phyloP scores from a whole-genome alignment of 2,113 vertebrate genomes.

The Podilymbus podiceps region DNA sequence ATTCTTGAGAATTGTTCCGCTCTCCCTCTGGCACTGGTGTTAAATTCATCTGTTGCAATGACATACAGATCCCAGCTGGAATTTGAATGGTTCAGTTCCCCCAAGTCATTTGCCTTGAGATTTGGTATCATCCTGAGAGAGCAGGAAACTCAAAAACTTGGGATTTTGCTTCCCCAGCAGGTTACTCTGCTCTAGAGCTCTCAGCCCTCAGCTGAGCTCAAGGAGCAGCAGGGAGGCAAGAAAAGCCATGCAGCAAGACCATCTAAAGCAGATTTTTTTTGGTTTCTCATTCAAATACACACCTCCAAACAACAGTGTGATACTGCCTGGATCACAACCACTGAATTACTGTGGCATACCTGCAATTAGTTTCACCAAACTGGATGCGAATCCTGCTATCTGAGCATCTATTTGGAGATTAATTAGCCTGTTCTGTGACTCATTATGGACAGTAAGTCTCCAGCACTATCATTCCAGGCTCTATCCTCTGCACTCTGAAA shows the following conservation, averaged over 20 bases:
- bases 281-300: background rate
- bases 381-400: background rate
- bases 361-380: background rate
- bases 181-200: background rate
- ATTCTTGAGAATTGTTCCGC: background rate
- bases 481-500: background rate
- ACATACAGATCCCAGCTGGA: background rate
- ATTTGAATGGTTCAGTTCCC: background rate
- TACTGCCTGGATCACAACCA: background rate
- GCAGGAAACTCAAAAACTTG: background rate
- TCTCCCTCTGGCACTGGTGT: background rate
- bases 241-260: background rate
- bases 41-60: background rate
- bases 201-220: background rate
- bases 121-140: background rate
- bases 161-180: background rate
- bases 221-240: background rate
- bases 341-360: background rate
- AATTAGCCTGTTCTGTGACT: background rate
- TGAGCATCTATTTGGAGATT: background rate
- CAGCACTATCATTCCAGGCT: background rate
- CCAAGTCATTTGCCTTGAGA: background rate
- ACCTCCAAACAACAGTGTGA: background rate
- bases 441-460: background rate
- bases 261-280: background rate